phyloP scores from a whole-genome alignment of 2,797 vertebrate genomes.

The Sebastes wilsoni region DNA sequence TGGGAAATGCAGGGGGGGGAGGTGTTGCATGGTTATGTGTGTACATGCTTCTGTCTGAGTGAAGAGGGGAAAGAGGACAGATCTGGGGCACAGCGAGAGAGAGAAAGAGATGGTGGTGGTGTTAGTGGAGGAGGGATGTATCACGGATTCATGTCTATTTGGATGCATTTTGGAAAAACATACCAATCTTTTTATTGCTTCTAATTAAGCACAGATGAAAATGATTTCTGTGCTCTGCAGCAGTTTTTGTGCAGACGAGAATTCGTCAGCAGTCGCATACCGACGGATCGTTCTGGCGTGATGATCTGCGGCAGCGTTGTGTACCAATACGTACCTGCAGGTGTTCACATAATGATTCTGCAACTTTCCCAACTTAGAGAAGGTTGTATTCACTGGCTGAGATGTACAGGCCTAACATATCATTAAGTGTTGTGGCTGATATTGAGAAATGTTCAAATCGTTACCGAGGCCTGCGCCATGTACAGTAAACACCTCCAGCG shows the following conservation, averaged over 20 bases:
- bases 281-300: neutral
- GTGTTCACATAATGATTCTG: neutral
- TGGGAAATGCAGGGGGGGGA: neutral
- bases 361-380: neutral
- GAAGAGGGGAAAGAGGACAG: conserved; percentile 14
- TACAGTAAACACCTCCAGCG: neutral
- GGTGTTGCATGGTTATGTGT: neutral
- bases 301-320: neutral
- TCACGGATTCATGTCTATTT: neutral
- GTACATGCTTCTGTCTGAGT: neutral
- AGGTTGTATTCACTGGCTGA: neutral
- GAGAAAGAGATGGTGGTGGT: neutral
- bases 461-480: neutral
- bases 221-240: neutral
- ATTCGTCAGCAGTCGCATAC: neutral
- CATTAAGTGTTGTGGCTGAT: neutral
- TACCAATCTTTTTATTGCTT: neutral
- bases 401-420: neutral
- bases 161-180: neutral
- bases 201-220: neutral
- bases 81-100: conserved; percentile 27
- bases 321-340: neutral
- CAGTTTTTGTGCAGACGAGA: neutral
- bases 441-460: neutral
- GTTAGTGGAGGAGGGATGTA: neutral